phyloP scores from a whole-genome alignment of 2,888 invertebrate genomes.

The Apodemia duryi region DNA sequence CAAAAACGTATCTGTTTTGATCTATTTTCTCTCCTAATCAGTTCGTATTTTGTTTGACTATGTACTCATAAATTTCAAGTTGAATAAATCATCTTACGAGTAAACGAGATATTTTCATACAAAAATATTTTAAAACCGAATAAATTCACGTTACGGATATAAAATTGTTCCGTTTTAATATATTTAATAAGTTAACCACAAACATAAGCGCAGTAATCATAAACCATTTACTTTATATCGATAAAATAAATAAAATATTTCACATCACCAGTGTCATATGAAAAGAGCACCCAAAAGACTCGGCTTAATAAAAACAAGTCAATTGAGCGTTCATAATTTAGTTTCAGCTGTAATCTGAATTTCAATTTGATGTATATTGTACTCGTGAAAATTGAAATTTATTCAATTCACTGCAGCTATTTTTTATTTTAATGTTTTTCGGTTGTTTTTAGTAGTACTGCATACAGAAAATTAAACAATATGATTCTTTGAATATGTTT shows the following conservation, averaged over 20 bases:
- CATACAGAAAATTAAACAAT: conserved; percentile 15
- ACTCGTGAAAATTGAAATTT: conserved; percentile 24
- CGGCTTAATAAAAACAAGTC: conserved; percentile 50
- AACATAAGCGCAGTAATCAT: too few relatives aligned
- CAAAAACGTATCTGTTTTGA: too few relatives aligned
- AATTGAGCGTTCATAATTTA: conserved; percentile 49
- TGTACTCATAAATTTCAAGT: too few relatives aligned
- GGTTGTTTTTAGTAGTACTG: background rate
- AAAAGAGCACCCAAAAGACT: conserved; percentile 44
- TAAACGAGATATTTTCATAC: too few relatives aligned
- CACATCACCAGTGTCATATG: conserved; percentile 39
- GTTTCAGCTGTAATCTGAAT: conserved; percentile 31
- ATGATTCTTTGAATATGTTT: conserved; percentile 15
- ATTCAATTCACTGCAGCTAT: conserved; percentile 16
- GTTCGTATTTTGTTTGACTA: too few relatives aligned
- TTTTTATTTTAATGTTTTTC: conserved; percentile 15
- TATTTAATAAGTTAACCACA: too few relatives aligned
- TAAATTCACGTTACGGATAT: too few relatives aligned
- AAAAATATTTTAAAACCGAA: too few relatives aligned
- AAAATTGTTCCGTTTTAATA: too few relatives aligned
- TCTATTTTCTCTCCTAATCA: too few relatives aligned
- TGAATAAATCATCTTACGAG: too few relatives aligned
- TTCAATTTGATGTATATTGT: conserved; percentile 28
- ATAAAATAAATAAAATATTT: background rate
- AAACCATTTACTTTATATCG: background rate